Evolutionary conservation across 2,888 invertebrate genomes (phyloP), one percentile per base, ranked within the genome.

Genomic region (Dicroscelio sp.): DNA sequence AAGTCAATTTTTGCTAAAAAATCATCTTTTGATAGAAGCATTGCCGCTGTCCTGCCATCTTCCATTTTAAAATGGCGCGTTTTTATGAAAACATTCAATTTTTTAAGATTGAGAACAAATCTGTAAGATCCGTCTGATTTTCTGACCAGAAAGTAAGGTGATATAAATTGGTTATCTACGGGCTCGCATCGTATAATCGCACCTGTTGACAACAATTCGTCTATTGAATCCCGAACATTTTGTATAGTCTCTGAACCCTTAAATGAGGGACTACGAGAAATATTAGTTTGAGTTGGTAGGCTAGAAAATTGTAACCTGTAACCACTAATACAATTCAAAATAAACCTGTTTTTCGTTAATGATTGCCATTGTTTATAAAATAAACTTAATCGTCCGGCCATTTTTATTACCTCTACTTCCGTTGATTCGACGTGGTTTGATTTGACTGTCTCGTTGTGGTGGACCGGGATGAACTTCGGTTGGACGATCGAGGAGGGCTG

Each of bases 61-160:
- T 89, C 79, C 71, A 84, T 60, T 35, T 88, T 88, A 52, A 84
- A 88, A 84, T 84, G 84, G 17, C 71, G 43, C 4, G 63, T 71
- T 20, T 60, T 14, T n/a, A 84, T 27, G 27, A 88, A 84, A 0
- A 35, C 27, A 63, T 89, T 89, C 23, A 89, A 25, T 23, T 58
- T 48, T 75, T 89, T 89, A 8, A 89, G 80, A 60, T 89, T 79
- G 10, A 89, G 33, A 0, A 89, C 75, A 60, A 89, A 89, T 38
- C 85, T 84, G 20, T 75, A 78, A 12, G 27, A 17, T 10, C 48
- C 79, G 35, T 73, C 52, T 27, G 84, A 38, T 48, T 79, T 85
- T 52, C 30, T 65, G 1, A 84, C 52, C 27, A 71, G 73, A 58
- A 79, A 80, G 52, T 80, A 80, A 12, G 79, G 31, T 6, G 79